A percentile compares a stretch with the other conserved stretches of the same genome.
Conservation (phyloP, 2,888 invertebrate genomes). For the Gibbula magus region DNA sequence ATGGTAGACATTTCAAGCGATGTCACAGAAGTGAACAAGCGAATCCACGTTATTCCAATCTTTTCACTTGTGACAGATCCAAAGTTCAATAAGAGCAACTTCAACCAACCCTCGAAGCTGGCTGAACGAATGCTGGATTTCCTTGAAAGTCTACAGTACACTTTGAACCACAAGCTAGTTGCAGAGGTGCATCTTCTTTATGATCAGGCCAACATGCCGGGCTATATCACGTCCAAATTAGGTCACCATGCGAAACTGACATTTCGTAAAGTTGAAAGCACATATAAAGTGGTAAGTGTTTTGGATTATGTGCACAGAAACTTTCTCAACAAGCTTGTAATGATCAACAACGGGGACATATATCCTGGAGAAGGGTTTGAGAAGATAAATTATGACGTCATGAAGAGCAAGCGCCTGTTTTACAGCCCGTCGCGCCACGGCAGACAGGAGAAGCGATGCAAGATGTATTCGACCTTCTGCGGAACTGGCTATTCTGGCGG, state of each 20-base stretch:
- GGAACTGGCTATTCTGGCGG: not conserved
- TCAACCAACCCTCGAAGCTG: too few species aligned
- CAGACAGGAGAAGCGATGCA: not conserved
- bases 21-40: too few species aligned
- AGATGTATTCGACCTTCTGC: not conserved
- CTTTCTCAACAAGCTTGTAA: not conserved
- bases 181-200: not conserved
- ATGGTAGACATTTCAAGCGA: too few species aligned
- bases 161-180: not conserved
- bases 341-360: not conserved
- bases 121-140: not conserved
- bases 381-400: not conserved
- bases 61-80: too few species aligned
- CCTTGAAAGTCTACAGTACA: not conserved
- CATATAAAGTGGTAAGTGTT: not conserved
- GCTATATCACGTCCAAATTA: not conserved
- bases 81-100: too few species aligned
- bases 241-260: not conserved
- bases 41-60: too few species aligned
- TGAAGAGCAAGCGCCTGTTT: not conserved
- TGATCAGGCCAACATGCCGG: not conserved
- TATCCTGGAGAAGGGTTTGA: slow-evolving; percentile 9
- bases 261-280: not conserved
- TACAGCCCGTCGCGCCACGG: not conserved
- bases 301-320: not conserved